A percentile compares a stretch with the other conserved stretches of the same genome.
These are phyloP conservation scores for Calliopsis andreniformis DNA, from an alignment of 1,140 invertebrate species.

Conservation along the genomic window DNA sequence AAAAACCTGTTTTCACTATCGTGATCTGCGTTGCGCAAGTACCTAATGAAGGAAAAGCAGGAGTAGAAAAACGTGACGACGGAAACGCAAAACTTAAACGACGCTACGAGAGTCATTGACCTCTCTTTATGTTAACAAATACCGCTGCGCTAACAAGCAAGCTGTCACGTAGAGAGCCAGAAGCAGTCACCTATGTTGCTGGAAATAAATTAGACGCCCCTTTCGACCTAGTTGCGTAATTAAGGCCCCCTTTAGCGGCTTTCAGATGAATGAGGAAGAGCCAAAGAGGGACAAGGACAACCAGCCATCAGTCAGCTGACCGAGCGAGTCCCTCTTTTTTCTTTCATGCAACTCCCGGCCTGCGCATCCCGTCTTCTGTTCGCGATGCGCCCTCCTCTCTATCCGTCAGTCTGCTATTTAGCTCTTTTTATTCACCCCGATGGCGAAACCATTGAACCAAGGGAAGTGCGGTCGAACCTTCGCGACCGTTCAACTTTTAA, in stretches of 20 bases:
- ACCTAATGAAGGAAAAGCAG: too few relatives aligned
- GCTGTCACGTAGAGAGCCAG: constrained; percentile 57
- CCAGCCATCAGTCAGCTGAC: constrained; percentile 58
- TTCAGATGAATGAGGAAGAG: constrained; percentile 66
- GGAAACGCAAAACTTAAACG: constrained; percentile 59
- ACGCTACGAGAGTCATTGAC: constrained; percentile 74
- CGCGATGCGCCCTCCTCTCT: background rate
- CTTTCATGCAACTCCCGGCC: background rate
- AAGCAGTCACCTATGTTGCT: constrained; percentile 73
- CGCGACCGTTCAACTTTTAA: constrained; percentile 18
- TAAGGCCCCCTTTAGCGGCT: constrained; percentile 72
- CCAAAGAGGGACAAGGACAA: constrained; percentile 60
- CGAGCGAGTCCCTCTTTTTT: constrained; percentile 42
- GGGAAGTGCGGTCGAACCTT: constrained; percentile 5
- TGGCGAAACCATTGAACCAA: background rate
- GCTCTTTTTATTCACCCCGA: constrained; percentile 11
- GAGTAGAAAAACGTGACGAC: constrained; percentile 37
- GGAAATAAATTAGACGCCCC: constrained; percentile 79
- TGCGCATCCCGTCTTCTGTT: background rate
- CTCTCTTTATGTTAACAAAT: constrained; percentile 74
- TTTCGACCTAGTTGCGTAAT: constrained; percentile 81
- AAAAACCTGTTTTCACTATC: too few relatives aligned
- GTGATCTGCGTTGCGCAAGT: too few relatives aligned
- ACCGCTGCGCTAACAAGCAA: constrained; percentile 73
- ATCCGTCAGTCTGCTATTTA: constrained; percentile 19